Evolutionary conservation across 2,888 invertebrate genomes (phyloP), one percentile per base, ranked within the genome.

Genomic region (Eupithecia subumbrata): DNA sequence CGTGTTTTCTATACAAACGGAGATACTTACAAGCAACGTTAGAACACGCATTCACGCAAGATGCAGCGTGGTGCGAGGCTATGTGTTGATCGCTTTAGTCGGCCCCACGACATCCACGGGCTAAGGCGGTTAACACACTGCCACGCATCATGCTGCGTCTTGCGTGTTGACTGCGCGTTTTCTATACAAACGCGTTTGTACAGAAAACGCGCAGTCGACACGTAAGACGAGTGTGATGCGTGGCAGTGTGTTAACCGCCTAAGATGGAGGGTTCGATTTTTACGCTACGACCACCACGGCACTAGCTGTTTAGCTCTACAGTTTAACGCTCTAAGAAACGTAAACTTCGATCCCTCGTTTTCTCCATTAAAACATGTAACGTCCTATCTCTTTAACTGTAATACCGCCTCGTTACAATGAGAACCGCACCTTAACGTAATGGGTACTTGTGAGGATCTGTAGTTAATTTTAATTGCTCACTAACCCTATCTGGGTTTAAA

Each of bases 401-500:
- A 40, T 67, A 37, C 11, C 63, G 30, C 37, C 34, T 18, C 14
- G 37, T 34, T 40, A 67, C 34, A 67, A 37, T 18, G 18, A 37
- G 14, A 43, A 22, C 68, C 14, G 43, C 40, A 43, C 18, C 64
- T 34, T 11, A 64, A 30, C 63, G 22, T 67, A 66, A 37, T 37
- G 37, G 8, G 67, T 14, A 67, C 67, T 45, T 45, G 68, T 43
- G 14, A 14, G 40, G 67, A 22, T 16, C 68, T 14, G 68, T 14
- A 25, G 40, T 67, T 40, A 12, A 67, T 22, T 68, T 68, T 68
- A 45, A 68, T 68, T 25, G 40, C 68, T 16, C 30, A 30, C 64
- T 64, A 68, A 68, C 68, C 43, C 22, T 68, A 68, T 43, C 68
- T 40, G n/a, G 34, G 34, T 67, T 40, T 40, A n/a, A 68, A 45